phyloP scores from a whole-genome alignment of 2,113 vertebrate genomes.

The Falcunculus frontatus region DNA sequence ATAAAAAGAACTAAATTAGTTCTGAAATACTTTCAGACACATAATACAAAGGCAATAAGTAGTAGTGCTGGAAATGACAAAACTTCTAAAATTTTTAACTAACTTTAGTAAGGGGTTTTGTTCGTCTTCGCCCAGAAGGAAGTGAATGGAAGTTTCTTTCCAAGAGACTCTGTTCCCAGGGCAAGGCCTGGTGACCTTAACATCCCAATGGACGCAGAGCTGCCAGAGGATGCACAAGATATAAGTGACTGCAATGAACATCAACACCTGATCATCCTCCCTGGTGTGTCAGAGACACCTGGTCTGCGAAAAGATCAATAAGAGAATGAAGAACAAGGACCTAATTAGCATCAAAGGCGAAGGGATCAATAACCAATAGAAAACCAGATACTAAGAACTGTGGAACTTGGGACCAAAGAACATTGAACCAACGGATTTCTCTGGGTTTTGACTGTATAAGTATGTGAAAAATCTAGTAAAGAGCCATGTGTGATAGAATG shows the following conservation, averaged over 20 bases:
- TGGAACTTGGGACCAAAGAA: background rate
- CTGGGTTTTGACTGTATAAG: background rate
- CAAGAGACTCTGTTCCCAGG: background rate
- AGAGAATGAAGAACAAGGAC: background rate
- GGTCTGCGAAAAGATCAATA: background rate
- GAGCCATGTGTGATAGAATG: background rate
- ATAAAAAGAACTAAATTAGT: background rate
- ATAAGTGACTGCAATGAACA: background rate
- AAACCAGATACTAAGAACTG: background rate
- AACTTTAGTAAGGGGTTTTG: background rate
- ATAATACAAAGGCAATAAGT: background rate
- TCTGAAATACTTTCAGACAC: background rate
- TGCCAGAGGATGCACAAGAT: background rate
- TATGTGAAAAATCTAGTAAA: background rate
- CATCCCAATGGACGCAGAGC: no score
- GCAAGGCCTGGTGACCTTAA: background rate
- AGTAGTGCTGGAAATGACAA: background rate
- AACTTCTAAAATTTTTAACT: background rate
- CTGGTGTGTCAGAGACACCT: background rate
- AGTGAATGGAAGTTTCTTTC: background rate
- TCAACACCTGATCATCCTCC: fast-evolving
- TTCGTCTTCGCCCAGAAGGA: fast-evolving
- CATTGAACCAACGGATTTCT: no score
- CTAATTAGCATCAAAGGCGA: fast-evolving
- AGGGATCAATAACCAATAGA: background rate